Evolutionary conservation across 2,888 invertebrate species (phyloP).

Genomic region (Erebia palarica): DNA sequence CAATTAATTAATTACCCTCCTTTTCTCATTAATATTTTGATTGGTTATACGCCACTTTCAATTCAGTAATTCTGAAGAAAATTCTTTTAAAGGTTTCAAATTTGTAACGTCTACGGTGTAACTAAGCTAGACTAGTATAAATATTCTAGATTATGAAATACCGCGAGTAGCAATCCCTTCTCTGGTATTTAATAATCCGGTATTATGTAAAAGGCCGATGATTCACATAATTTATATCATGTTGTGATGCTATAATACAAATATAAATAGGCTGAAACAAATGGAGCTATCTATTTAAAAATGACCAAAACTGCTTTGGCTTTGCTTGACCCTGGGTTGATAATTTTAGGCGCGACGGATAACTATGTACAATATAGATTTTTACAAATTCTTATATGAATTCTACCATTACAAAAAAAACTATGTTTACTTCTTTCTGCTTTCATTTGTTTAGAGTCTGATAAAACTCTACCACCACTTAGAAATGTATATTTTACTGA

Average conservation of each 20-base stretch:
- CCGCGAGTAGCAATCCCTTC: constrained; percentile 10
- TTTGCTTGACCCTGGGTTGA: neutral
- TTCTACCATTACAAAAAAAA: too few species aligned
- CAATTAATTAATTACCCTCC: neutral
- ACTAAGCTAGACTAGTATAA: neutral
- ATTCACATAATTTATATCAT: constrained; percentile 16
- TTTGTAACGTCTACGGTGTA: constrained; percentile 8
- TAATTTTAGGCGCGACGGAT: neutral
- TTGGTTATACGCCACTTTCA: neutral
- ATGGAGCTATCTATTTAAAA: neutral
- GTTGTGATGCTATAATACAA: constrained; percentile 8
- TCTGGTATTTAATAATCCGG: constrained; percentile 17
- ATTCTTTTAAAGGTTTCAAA: constrained; percentile 9
- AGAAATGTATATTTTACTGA: neutral
- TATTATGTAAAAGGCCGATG: constrained; percentile 23
- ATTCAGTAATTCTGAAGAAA: neutral
- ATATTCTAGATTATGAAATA: constrained; percentile 17
- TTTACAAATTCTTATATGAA: too few species aligned
- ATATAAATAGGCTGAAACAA: neutral
- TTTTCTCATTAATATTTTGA: neutral
- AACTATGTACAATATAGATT: too few species aligned
- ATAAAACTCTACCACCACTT: too few species aligned
- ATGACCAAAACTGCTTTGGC: neutral
- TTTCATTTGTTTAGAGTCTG: too few species aligned
- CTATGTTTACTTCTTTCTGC: too few species aligned